Percentiles rank a stretch among this genome's conserved stretches.
These are phyloP conservation scores for Amphibalanus amphitrite DNA, from an alignment of 1,140 invertebrate genomes.

Conservation along the genomic window DNA sequence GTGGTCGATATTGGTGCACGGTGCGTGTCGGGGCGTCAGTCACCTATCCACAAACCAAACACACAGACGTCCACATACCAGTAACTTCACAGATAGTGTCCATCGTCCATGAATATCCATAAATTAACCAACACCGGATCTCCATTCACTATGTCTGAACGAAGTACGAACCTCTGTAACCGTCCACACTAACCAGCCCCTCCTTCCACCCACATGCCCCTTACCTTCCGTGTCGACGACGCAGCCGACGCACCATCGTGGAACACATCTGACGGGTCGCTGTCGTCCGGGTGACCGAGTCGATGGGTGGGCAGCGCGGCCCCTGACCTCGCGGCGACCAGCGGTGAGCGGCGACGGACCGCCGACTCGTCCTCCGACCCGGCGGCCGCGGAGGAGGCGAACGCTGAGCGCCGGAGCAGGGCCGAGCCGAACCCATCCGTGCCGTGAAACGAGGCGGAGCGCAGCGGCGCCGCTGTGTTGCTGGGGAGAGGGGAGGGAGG, in stretches of 20 bases:
- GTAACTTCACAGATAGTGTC: no score
- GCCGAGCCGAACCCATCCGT: constrained; percentile 24
- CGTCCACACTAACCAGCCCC: no score
- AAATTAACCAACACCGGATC: no score
- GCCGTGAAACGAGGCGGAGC: constrained; percentile 37
- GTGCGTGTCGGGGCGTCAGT: no score
- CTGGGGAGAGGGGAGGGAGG: constrained; percentile 17
- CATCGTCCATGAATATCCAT: no score
- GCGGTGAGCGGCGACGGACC: not conserved
- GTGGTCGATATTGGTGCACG: no score
- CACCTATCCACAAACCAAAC: no score
- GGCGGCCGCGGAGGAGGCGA: not conserved
- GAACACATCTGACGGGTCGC: not conserved
- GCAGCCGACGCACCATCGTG: not conserved
- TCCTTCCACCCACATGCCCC: not conserved
- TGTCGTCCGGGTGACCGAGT: not conserved
- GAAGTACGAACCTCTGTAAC: no score
- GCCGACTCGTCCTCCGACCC: not conserved
- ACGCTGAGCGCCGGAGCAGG: not conserved
- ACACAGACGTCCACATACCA: no score
- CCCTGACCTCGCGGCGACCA: not conserved
- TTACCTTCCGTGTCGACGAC: not conserved
- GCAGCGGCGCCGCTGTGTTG: constrained; percentile 29
- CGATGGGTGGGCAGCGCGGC: no score
- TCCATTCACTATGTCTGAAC: no score